These are phyloP conservation scores for Hermaeophaga mercurialis DNA, from an alignment of 2,888 invertebrate species.

Conservation along the genomic window DNA sequence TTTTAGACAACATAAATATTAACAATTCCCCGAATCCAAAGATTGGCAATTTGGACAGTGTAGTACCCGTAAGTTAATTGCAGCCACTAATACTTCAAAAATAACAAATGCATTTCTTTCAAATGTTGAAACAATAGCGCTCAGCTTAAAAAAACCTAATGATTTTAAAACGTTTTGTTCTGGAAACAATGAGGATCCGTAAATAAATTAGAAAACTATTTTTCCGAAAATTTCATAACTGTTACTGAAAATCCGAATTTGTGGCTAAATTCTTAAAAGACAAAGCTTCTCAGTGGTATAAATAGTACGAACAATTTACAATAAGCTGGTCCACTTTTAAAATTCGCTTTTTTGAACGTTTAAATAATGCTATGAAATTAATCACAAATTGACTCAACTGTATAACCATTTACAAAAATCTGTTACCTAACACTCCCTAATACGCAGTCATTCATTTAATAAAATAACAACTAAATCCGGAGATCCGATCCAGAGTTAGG, in stretches of 20 bases:
- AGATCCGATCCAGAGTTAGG: neutral
- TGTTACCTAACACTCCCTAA: neutral
- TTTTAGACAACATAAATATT: too few relatives aligned
- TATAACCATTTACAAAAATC: neutral
- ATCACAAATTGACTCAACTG: neutral
- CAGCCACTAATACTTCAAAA: too few relatives aligned
- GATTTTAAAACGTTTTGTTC: too few relatives aligned
- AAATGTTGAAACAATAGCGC: too few relatives aligned
- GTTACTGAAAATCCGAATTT: neutral
- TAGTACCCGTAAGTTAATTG: too few relatives aligned
- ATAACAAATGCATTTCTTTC: too few relatives aligned
- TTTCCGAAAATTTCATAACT: neutral
- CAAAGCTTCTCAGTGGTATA: conserved; percentile 1
- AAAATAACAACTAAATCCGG: conserved; percentile 3
- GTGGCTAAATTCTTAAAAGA: neutral
- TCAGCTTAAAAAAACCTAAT: too few relatives aligned
- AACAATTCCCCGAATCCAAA: too few relatives aligned
- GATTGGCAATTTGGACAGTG: too few relatives aligned
- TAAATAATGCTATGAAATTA: neutral
- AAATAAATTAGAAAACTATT: too few relatives aligned
- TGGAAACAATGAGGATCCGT: too few relatives aligned
- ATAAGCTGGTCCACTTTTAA: conserved; percentile 7
- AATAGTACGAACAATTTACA: neutral
- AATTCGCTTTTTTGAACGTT: neutral
- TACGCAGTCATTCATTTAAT: neutral